Conservation (phyloP, 2,797 vertebrate genomes). For the Naso thynnoides region DNA sequence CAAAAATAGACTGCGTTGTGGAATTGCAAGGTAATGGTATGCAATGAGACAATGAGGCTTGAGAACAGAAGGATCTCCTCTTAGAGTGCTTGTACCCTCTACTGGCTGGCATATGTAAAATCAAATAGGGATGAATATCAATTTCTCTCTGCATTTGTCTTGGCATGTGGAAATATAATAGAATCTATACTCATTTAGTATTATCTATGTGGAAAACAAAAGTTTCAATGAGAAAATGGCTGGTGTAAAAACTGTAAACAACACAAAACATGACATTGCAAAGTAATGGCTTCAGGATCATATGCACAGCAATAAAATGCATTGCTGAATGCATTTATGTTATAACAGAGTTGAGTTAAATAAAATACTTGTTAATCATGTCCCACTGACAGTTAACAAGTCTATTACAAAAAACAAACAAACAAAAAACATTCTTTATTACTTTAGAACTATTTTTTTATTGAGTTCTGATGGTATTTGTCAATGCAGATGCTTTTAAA, state of each 20-base stretch:
- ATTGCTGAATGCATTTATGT: neutral
- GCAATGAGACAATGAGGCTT: conserved; percentile 26
- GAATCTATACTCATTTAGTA: neutral
- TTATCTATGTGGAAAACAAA: neutral
- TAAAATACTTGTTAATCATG: too few relatives aligned
- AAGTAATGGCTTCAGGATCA: neutral
- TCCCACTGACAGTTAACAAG: too few relatives aligned
- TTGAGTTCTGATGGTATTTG: neutral
- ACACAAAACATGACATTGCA: neutral
- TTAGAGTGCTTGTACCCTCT: conserved; percentile 89
- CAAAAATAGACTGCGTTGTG: conserved; percentile 11
- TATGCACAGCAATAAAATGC: neutral
- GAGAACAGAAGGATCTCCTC: conserved; percentile 49
- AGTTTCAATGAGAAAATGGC: neutral
- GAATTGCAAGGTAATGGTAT: conserved; percentile 15
- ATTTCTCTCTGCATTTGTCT: neutral
- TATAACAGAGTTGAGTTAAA: neutral
- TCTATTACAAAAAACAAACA: too few relatives aligned
- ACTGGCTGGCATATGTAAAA: conserved; percentile 81
- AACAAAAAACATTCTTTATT: neutral
- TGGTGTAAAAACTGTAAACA: neutral
- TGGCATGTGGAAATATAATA: neutral
- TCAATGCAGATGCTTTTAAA: neutral
- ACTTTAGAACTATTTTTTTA: neutral
- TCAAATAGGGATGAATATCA: conserved; percentile 25